Base-by-base conservation (phyloP, 2,797 vertebrate genomes). In the Takifugu ocellatus region DNA sequence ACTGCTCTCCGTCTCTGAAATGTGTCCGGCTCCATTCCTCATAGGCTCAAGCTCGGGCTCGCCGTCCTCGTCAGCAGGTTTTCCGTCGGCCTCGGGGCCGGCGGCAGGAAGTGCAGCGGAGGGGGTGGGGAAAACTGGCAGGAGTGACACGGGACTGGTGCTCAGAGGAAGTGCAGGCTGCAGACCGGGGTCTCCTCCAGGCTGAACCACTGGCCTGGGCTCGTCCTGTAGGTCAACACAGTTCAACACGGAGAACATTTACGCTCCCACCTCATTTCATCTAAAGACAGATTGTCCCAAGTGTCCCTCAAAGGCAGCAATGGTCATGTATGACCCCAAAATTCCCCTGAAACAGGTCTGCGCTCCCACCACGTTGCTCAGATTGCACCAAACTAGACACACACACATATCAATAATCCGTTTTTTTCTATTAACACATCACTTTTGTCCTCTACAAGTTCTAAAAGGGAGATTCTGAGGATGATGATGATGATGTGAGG, bases 21-120 rank as follows among this genome's bases (percentile, higher is more conserved):
- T 56, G 50, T 90, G 93, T 50, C 94, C 94, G 0, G 95, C 94
- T 1, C 95, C 95, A 0, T 98, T 98, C 21, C 91, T 92, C 59
- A 96, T 75, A 1, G 90, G 88, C 67, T 96, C 97, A 0, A 82
- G 17, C 63, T 91, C 91, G 0, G 86, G 77, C 66, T 98, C 94
- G 0, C 94, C 95, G 0, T 97, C 97, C 76, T 98, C 95, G 72
- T 98, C 95, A 4, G 85, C 80, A 31, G 81, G 74, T 61, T 86
- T 84, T 56, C 72, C 79, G 0, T 92, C 89, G 0, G 63, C 54
- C 33, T 92, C 91, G 0, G 76, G 74, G 62, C 75, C 68, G 51
- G 51, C 54, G 45, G 69, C 57, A 0, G 66, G 65, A 66, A 58
- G 59, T 6, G 78, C 61, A 25, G 72, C 53, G 7, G 74, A 29